Evolutionary conservation across 1,140 invertebrate genomes (phyloP), one percentile per base, ranked within the genome.

Genomic region (Nautilus pompilius): DNA sequence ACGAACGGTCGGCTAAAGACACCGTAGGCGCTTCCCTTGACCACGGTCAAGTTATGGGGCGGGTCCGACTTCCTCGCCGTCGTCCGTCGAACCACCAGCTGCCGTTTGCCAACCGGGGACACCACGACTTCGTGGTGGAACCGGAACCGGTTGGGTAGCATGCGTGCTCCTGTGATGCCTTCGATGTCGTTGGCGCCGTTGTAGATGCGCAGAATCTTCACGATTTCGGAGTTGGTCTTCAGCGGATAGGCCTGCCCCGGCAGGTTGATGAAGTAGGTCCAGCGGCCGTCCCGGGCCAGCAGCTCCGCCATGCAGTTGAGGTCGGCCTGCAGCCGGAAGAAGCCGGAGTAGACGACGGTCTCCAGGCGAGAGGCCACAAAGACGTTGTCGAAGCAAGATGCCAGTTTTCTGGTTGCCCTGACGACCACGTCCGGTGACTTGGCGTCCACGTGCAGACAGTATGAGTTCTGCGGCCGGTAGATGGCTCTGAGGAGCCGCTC

Each of bases 401-500:
- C 69, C 15, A 80, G 58, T 0, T 59, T 51, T 28, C 51, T 59
- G 8, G 77, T 51, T 8, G 69, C 72, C 17, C 65, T 15, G n/a
- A 69, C 57, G 36, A 78, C 55, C 0, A 41, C 5, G 4, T 46
- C 28, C 1, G 49, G 20, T 8, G 75, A 60, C 55, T 77, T 71
- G 2, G 34, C 51, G 51, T 82, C 80, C 5, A 80, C 71, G 56
- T 78, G 76, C 29, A 82, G 63, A 64, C 80, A 82, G 61, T 80
- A 81, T 3, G 63, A 53, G 64, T 81, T 80, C 32, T 80, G 76
- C 2, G 77, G 76, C 26, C 72, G 61, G 53, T 80, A 80, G 33
- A 81, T 76, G 0, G 74, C 70, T 24, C 70, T 54, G 2, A 82
- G 65, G 6, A 80, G 60, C 20, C 71, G 48, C 36, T 77, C 73